Percentiles rank a stretch among this genome's conserved stretches.
phyloP scores from a whole-genome alignment of 2,888 invertebrate species.

The Mayetiola destructor region DNA sequence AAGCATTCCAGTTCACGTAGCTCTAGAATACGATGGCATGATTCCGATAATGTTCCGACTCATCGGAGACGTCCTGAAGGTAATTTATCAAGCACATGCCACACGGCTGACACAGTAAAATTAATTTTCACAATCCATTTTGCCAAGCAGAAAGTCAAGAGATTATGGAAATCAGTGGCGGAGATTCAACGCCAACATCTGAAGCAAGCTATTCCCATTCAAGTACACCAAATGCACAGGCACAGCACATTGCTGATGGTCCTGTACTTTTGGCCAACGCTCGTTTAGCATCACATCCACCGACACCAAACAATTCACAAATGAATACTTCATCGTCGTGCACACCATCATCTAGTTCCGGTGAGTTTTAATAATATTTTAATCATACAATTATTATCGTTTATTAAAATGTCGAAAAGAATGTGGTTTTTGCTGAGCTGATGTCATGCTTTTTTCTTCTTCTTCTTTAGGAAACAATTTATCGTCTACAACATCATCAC shows the following conservation, averaged over 20 bases:
- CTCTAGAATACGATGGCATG: constrained; percentile 35
- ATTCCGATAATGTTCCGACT: constrained; percentile 28
- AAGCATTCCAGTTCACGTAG: constrained; percentile 62
- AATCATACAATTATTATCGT: too few species aligned
- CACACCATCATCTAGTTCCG: constrained; percentile 13
- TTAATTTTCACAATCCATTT: neutral
- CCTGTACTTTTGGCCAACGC: constrained; percentile 41
- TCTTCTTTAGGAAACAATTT: too few species aligned
- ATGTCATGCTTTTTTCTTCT: too few species aligned
- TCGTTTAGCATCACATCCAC: constrained; percentile 35
- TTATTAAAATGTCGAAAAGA: too few species aligned
- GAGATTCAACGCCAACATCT: constrained; percentile 74
- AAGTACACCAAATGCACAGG: constrained; percentile 31
- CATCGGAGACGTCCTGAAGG: constrained; percentile 34
- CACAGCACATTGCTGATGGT: constrained; percentile 27
- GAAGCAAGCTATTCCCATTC: constrained; percentile 52
- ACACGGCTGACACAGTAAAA: neutral
- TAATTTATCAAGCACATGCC: constrained; percentile 25
- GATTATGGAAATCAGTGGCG: constrained; percentile 82
- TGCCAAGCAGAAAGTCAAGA: constrained; percentile 50
- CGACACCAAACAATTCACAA: constrained; percentile 21
- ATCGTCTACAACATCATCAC: constrained; percentile 10
- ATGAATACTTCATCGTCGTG: constrained; percentile 23
- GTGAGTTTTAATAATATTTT: constrained; percentile 14
- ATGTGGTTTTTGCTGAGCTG: too few species aligned